Evolutionary conservation across 2,113 vertebrate genomes (phyloP), one percentile per base, ranked within the genome.

Genomic region (Chionis minor): DNA sequence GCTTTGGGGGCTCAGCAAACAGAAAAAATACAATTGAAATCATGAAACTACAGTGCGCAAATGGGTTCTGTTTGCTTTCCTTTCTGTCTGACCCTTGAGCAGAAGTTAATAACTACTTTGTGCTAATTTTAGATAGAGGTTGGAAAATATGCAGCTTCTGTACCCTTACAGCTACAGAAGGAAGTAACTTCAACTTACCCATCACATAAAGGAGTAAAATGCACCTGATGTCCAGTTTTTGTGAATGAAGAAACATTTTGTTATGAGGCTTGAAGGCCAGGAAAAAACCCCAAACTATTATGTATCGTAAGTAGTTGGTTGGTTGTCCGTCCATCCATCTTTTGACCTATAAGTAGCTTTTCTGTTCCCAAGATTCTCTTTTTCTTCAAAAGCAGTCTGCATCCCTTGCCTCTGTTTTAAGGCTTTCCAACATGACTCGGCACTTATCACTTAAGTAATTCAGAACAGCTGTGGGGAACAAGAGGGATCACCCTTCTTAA

Each of bases 221-320:
- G 32, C 70, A 89, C 6, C 8, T 26, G 16, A 24, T 27, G 27
- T 30, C 49, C 56, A 10, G 47, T 40, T 81, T n/a, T 47, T 10
- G 1, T n/a, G 8, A 59, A n/a, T 21, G 12, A 67, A 77, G 38
- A 42, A 83, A 63, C 11, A 22, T 35, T 55, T 67, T 85, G 56
- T 27, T 74, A 58, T 1, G 1, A 85, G 27, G 45, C 33, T 93
- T 81, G 63, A 74, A 67, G 21, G 16, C 27, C 17, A 72, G 32
- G 4, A 71, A 71, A 62, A 71, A 27, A 42, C 47, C 8, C 32
- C 26, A 35, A 35, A 42, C 26, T 42, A 20, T 3, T 40, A 33
- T 0, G 0, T 51, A 70, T 42, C 18, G 8, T 14, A 58, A 55
- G 28, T 52, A 52, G 10, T 38, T 61, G 38, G 38, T 38, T 38